Base-by-base conservation (phyloP, 2,888 invertebrate species). In the Ectemnius lituratus region DNA sequence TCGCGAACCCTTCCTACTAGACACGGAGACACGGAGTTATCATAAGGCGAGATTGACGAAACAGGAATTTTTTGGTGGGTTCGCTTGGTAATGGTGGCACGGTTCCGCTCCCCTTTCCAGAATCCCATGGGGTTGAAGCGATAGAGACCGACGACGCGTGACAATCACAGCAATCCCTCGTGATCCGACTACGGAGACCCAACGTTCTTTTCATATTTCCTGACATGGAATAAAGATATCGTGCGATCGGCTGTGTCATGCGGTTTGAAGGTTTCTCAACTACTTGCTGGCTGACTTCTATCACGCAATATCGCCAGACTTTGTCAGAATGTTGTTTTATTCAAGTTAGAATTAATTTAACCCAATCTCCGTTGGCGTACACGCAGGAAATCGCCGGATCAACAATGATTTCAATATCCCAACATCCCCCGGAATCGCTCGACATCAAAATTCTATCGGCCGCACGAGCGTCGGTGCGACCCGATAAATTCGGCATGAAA, bases 401-500 rank as follows among this genome's bases (percentile, higher is more conserved):
- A 37, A 37, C 37, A 37, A 37, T 8, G 37, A 37, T 37, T 37
- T 37, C 37, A 37, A 37, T 37, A 37, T 37, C 37, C 37, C 37
- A 37, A 37, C 37, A 37, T 1, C 8, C 8, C 37, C 37, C 37
- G 37, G 37, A 37, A 37, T 37, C 23, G 37, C 65, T 23, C 20
- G n/a, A 56, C 66, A 70, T 52, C 70, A 73, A 69, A 78, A 81
- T 80, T 81, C 79, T 81, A 67, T 67, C 28, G 28, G 45, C 28
- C 20, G 72, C 52, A 62, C 52, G 59, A n/a, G 57, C 58, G 46
- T 13, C 52, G 70, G 67, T 70, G 77, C 77, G 77, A 64, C 67
- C 69, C 80, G 67, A 75, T 79, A 77, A 82, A 81, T 81, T 82
- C 78, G 63, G 67, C 82, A 73, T 73, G 79, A 75, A 81, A 82